Evolutionary conservation across 2,888 invertebrate genomes (phyloP).

Genomic region (Apamea anceps): DNA sequence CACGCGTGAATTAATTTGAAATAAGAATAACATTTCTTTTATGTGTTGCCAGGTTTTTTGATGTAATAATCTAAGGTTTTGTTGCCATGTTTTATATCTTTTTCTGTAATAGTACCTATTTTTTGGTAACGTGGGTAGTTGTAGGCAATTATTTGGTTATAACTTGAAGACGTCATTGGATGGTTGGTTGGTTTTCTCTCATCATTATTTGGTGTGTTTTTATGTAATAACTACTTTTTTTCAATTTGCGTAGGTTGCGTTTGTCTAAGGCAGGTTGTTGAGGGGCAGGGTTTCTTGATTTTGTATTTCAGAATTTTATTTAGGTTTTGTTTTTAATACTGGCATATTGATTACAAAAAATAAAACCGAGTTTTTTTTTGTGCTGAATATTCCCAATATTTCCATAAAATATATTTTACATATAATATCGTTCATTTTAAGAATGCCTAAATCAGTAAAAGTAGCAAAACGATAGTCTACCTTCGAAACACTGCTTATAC

Average conservation of each 20-base stretch:
- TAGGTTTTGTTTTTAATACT: neutral
- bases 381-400: neutral
- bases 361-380: neutral
- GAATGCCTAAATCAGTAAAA: neutral
- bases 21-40: slow-evolving; percentile 70
- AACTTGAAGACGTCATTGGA: slow-evolving; percentile 69
- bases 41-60: slow-evolving; percentile 62
- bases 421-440: neutral
- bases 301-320: neutral
- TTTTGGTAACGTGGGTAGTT: slow-evolving; percentile 58
- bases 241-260: neutral
- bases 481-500: neutral
- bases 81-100: slow-evolving; percentile 60
- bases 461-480: neutral
- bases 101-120: slow-evolving; percentile 44
- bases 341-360: neutral
- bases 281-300: neutral
- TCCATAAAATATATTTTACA: too few relatives aligned
- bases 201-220: slow-evolving; percentile 23
- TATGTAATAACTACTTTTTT: slow-evolving; percentile 23
- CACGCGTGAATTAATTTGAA: slow-evolving; percentile 84
- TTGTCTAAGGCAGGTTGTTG: neutral
- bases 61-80: slow-evolving; percentile 67
- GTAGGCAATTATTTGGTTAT: slow-evolving; percentile 73
- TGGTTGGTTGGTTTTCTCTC: slow-evolving; percentile 60